Percentiles rank a stretch among this genome's conserved stretches.
These are phyloP conservation scores for Eulemur macaco DNA, from an alignment of 2,113 vertebrate genomes.

Conservation along the genomic window DNA sequence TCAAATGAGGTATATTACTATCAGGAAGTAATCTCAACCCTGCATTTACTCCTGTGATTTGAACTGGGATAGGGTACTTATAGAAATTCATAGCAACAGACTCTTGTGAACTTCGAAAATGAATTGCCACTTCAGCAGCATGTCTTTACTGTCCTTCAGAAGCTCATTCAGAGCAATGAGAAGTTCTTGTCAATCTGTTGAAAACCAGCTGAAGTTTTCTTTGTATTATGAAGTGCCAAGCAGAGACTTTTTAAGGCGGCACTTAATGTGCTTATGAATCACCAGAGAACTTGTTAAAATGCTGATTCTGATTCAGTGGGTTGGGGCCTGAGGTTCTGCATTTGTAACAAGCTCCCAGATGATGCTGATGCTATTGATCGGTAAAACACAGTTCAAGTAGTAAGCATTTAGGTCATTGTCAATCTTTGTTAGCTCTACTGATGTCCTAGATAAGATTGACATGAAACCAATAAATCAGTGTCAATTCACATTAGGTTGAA, in stretches of 20 bases:
- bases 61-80: neutral
- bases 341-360: neutral
- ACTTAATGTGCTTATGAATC: neutral
- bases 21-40: neutral
- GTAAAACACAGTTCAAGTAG: neutral
- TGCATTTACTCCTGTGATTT: constrained; percentile 8
- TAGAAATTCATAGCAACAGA: neutral
- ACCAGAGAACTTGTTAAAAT: constrained; percentile 6
- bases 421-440: neutral
- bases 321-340: neutral
- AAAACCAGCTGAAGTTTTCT: neutral
- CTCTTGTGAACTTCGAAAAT: neutral
- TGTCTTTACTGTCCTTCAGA: neutral
- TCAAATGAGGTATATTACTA: neutral
- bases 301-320: neutral
- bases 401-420: neutral
- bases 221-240: constrained; percentile 2
- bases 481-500: neutral
- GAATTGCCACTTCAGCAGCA: neutral
- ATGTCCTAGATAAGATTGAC: neutral
- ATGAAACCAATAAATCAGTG: constrained; percentile 10
- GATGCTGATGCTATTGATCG: neutral
- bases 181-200: neutral
- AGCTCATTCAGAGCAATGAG: neutral
- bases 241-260: neutral